Evolutionary conservation across 2,888 invertebrate species (phyloP).

Genomic region (Harpalus rubripes): DNA sequence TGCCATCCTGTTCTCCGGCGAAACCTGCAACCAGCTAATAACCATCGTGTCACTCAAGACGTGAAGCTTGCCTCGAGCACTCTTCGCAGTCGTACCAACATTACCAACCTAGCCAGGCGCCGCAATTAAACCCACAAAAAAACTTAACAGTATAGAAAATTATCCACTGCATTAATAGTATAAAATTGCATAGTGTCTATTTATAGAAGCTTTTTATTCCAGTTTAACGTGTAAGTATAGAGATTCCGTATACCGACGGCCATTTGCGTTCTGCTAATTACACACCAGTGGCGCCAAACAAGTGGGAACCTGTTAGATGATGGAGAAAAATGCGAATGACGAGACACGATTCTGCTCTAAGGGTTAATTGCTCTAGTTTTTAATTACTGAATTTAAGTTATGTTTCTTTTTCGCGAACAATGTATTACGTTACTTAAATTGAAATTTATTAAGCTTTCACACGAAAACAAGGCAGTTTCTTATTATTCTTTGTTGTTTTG

Average conservation of each 20-base stretch:
- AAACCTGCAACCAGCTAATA: slow-evolving; percentile 53
- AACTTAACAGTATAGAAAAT: slow-evolving; percentile 64
- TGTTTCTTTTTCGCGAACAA: too few relatives aligned
- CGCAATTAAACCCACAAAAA: slow-evolving; percentile 62
- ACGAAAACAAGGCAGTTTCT: background rate
- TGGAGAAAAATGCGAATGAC: slow-evolving; percentile 19
- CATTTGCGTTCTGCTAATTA: slow-evolving; percentile 58
- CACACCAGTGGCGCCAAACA: slow-evolving; percentile 61
- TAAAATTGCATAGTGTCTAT: slow-evolving; percentile 64
- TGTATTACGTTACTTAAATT: background rate
- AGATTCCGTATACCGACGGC: slow-evolving; percentile 54
- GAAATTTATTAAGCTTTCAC: slow-evolving; percentile 9
- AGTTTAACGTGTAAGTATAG: slow-evolving; percentile 54
- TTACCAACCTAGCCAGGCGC: slow-evolving; percentile 58
- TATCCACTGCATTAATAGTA: slow-evolving; percentile 63
- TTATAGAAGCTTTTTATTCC: slow-evolving; percentile 64
- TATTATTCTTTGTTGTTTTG: background rate
- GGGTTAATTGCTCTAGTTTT: slow-evolving; percentile 51
- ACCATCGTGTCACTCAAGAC: slow-evolving; percentile 60
- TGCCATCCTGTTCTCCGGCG: background rate
- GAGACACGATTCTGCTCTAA: slow-evolving; percentile 12
- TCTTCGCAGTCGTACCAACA: slow-evolving; percentile 50
- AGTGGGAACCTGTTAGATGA: slow-evolving; percentile 34
- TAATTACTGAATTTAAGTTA: slow-evolving; percentile 12
- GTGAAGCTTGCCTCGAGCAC: slow-evolving; percentile 34